A percentile compares a stretch with the other conserved stretches of the same genome.
Evolutionary conservation across 2,888 invertebrate species (phyloP).

Genomic region (Tetragonisca angustula): DNA sequence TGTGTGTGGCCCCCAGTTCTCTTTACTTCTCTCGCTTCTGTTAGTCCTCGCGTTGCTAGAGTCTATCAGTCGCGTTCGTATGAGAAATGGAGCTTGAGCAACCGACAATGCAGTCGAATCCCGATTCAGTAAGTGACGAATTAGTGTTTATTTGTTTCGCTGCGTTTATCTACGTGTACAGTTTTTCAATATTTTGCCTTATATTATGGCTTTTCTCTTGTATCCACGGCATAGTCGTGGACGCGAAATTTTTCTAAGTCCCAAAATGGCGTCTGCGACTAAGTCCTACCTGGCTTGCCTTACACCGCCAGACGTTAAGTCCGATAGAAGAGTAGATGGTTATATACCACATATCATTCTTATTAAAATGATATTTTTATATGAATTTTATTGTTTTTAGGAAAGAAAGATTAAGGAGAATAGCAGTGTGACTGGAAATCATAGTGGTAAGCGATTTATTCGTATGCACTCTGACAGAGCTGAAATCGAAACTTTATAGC

Average conservation of each 20-base stretch:
- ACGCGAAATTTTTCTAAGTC: slow-evolving; percentile 90
- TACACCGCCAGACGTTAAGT: slow-evolving; percentile 62
- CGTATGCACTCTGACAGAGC: slow-evolving; percentile 46
- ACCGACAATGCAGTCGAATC: slow-evolving; percentile 73
- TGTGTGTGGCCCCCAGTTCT: slow-evolving; percentile 62
- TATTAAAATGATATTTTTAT: slow-evolving; percentile 16
- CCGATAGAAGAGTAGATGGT: slow-evolving; percentile 30
- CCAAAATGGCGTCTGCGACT: slow-evolving; percentile 94
- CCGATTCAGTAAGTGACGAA: slow-evolving; percentile 78
- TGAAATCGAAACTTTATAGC: slow-evolving; percentile 36
- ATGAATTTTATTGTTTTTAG: slow-evolving; percentile 74
- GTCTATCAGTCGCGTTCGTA: slow-evolving; percentile 74
- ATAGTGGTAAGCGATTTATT: slow-evolving; percentile 80
- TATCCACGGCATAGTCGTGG: slow-evolving; percentile 83
- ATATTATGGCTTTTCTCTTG: slow-evolving; percentile 85
- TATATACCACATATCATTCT: slow-evolving; percentile 1
- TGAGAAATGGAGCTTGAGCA: slow-evolving; percentile 81
- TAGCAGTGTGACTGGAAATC: slow-evolving; percentile 81
- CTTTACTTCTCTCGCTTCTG: slow-evolving; percentile 61
- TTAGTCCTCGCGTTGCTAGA: slow-evolving; percentile 69
- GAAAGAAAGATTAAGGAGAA: slow-evolving; percentile 83
- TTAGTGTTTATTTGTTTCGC: slow-evolving; percentile 24
- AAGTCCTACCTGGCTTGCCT: slow-evolving; percentile 85
- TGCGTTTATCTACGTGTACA: slow-evolving; percentile 65
- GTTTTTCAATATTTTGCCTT: slow-evolving; percentile 56